phyloP scores from a whole-genome alignment of 2,888 invertebrate species.

The Crioceris asparagi region DNA sequence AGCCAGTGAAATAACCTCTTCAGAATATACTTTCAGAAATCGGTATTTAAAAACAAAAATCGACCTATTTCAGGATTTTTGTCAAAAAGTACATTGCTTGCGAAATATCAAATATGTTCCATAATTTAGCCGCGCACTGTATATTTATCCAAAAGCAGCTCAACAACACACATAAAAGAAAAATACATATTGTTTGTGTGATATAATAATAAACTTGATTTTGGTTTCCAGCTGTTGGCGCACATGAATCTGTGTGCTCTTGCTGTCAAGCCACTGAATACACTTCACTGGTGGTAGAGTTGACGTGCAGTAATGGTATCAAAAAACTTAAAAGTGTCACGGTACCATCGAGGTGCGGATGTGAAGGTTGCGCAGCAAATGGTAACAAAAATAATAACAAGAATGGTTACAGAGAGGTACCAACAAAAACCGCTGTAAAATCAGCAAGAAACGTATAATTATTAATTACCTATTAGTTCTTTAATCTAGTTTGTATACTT shows the following conservation, averaged over 20 bases:
- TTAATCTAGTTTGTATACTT: background rate
- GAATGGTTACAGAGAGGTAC: conserved; percentile 1
- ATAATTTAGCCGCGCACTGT: too few relatives aligned
- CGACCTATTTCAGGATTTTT: too few relatives aligned
- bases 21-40: too few relatives aligned
- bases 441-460: too few relatives aligned
- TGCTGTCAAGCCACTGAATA: conserved; percentile 42
- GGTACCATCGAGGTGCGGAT: conserved; percentile 35
- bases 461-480: background rate
- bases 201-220: too few relatives aligned
- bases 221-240: conserved; percentile 39
- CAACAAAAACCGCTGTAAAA: conserved; percentile 4
- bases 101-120: too few relatives aligned
- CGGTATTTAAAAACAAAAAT: too few relatives aligned
- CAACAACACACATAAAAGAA: too few relatives aligned
- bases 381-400: conserved; percentile 8
- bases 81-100: too few relatives aligned
- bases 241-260: conserved; percentile 45
- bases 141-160: too few relatives aligned
- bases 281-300: conserved; percentile 27
- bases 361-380: conserved; percentile 28
- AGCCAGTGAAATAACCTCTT: too few relatives aligned
- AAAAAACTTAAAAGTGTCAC: conserved; percentile 30
- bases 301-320: conserved; percentile 33
- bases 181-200: too few relatives aligned